Conservation (phyloP, 2,888 invertebrate species). For the Drosophila greeni region DNA sequence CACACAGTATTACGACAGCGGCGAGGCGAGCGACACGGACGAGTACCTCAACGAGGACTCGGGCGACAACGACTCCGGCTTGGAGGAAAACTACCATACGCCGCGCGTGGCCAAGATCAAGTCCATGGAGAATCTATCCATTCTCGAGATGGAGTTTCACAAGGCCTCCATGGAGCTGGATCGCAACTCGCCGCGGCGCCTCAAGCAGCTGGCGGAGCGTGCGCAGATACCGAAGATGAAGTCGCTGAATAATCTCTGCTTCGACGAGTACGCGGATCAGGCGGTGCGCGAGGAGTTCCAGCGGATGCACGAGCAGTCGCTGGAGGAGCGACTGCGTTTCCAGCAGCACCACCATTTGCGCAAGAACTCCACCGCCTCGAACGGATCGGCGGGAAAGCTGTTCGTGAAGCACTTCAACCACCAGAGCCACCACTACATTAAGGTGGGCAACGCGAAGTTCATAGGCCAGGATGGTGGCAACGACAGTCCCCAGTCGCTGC, state of each 20-base stretch:
- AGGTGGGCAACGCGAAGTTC: constrained; percentile 79
- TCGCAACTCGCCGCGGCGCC: constrained; percentile 76
- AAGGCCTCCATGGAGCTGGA: constrained; percentile 77
- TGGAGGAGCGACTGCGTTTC: constrained; percentile 70
- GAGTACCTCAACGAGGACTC: constrained; percentile 63
- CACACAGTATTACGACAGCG: constrained; percentile 67
- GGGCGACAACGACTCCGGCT: constrained; percentile 76
- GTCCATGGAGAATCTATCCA: constrained; percentile 78
- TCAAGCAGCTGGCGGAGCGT: constrained; percentile 71
- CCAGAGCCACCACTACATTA: constrained; percentile 54
- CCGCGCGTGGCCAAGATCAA: constrained; percentile 78
- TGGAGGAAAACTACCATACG: constrained; percentile 78
- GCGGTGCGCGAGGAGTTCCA: constrained; percentile 74
- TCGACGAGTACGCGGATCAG: constrained; percentile 75
- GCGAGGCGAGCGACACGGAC: constrained; percentile 60
- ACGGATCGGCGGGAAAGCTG: constrained; percentile 69
- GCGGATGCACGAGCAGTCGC: constrained; percentile 70
- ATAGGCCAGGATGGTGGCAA: constrained; percentile 74
- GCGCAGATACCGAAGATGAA: constrained; percentile 77
- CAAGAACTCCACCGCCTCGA: constrained; percentile 70
- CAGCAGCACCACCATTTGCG: constrained; percentile 64
- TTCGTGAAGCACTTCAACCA: constrained; percentile 69
- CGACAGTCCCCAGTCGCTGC: constrained; percentile 61
- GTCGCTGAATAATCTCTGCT: constrained; percentile 77
- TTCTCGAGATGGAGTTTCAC: constrained; percentile 78